Evolutionary conservation across 2,888 invertebrate genomes (phyloP).

Genomic region (Thecophora atra): DNA sequence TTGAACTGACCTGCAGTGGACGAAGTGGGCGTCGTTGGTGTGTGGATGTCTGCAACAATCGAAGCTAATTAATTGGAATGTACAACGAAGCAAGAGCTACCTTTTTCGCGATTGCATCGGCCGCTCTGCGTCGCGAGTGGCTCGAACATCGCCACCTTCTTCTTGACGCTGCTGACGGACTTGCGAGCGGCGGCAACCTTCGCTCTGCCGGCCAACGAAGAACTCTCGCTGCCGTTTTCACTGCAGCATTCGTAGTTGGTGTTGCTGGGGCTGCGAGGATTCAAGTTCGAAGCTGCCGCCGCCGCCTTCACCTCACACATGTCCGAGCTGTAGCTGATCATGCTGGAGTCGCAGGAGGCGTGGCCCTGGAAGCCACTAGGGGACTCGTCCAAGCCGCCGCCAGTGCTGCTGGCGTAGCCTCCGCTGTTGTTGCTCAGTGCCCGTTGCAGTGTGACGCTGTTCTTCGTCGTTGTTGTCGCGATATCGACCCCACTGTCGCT

Average conservation of each 20-base stretch:
- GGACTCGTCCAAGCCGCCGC: slow-evolving; percentile 67
- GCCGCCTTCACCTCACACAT: slow-evolving; percentile 65
- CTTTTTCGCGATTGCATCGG: slow-evolving; percentile 17
- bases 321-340: slow-evolving; percentile 81
- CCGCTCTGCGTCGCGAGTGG: slow-evolving; percentile 48
- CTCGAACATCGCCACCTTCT: slow-evolving; percentile 71
- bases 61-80: not conserved
- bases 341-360: slow-evolving; percentile 80
- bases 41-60: slow-evolving; percentile 28
- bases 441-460: slow-evolving; percentile 66
- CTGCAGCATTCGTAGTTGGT: slow-evolving; percentile 68
- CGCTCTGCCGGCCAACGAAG: slow-evolving; percentile 70
- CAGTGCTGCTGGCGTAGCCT: slow-evolving; percentile 74
- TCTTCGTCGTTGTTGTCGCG: slow-evolving; percentile 59
- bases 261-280: slow-evolving; percentile 30
- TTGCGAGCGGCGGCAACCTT: slow-evolving; percentile 21
- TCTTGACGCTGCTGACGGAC: slow-evolving; percentile 65
- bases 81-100: not conserved
- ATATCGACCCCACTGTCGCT: slow-evolving; percentile 86
- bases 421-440: slow-evolving; percentile 72
- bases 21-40: slow-evolving; percentile 22
- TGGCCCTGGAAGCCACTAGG: slow-evolving; percentile 42
- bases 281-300: slow-evolving; percentile 3
- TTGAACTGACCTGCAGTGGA: slow-evolving; percentile 45
- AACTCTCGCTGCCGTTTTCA: slow-evolving; percentile 82